These are phyloP conservation scores for Eclectus roratus DNA, from an alignment of 2,113 vertebrate species.

Conservation along the genomic window DNA sequence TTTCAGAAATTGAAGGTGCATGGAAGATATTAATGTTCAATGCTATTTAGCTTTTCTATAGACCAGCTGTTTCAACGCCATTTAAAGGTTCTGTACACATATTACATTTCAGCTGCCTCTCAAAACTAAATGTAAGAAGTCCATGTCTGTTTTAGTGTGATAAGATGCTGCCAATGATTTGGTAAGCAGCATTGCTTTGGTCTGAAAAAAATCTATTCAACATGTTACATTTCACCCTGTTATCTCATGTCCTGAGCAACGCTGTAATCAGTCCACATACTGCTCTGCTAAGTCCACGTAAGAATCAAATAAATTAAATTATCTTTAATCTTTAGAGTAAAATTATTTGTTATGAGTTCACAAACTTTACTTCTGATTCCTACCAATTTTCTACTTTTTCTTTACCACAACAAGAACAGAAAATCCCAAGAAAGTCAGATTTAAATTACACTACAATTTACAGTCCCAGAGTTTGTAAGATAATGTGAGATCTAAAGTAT, in stretches of 20 bases:
- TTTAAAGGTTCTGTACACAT: conserved; percentile 1
- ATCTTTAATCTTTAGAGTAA: background rate
- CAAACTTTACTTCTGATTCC: background rate
- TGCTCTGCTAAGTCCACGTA: background rate
- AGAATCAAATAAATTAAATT: background rate
- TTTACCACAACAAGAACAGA: background rate
- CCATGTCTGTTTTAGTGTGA: conserved; percentile 38
- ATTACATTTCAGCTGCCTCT: conserved; percentile 25
- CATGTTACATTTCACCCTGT: background rate
- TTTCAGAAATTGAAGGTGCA: background rate
- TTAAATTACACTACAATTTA: background rate
- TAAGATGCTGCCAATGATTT: conserved; percentile 47
- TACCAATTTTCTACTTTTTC: background rate
- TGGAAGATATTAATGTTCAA: background rate
- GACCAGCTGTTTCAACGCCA: conserved; percentile 1
- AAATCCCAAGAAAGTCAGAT: background rate
- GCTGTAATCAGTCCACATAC: background rate
- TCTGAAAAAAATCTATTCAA: background rate
- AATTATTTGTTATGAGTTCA: background rate
- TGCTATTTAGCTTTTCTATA: background rate
- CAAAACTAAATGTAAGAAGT: conserved; percentile 30
- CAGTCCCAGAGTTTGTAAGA: background rate
- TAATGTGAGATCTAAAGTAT: background rate
- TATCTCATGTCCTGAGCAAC: background rate
- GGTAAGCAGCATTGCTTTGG: background rate